phyloP scores from a whole-genome alignment of 2,888 invertebrate species.

The Tiliacea aurago region DNA sequence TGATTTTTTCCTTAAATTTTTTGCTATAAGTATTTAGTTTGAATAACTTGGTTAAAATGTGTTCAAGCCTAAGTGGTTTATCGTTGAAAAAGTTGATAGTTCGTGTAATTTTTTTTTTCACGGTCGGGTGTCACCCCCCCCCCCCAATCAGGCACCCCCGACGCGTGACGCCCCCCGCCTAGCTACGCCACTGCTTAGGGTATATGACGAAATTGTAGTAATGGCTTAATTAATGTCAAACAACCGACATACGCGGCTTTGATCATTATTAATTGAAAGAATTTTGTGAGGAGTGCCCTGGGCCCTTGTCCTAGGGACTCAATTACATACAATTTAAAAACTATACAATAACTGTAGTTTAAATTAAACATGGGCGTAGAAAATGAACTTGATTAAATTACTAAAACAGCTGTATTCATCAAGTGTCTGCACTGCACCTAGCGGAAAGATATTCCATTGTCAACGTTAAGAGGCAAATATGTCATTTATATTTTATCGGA shows the following conservation, averaged over 20 bases:
- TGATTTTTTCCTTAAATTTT: too few species aligned
- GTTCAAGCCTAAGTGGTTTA: too few species aligned
- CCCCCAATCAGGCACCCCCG: too few species aligned
- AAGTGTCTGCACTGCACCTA: slow-evolving; percentile 24
- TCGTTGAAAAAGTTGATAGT: too few species aligned
- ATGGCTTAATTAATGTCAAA: slow-evolving; percentile 11
- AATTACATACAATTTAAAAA: slow-evolving; percentile 17
- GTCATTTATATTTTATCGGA: slow-evolving; percentile 20
- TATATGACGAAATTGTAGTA: slow-evolving; percentile 19
- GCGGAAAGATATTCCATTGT: slow-evolving; percentile 43
- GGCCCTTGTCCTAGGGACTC: background rate
- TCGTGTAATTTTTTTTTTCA: too few species aligned
- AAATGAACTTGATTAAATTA: background rate
- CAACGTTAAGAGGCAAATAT: slow-evolving; percentile 12
- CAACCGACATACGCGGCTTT: background rate
- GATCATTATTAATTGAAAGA: slow-evolving; percentile 28
- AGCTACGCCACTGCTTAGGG: too few species aligned
- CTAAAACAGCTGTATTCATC: slow-evolving; percentile 28
- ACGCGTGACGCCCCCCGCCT: too few species aligned
- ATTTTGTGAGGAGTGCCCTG: background rate
- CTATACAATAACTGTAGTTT: too few species aligned
- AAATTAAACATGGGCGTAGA: background rate
- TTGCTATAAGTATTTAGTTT: too few species aligned
- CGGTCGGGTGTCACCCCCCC: too few species aligned
- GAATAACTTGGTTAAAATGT: too few species aligned